phyloP scores from a whole-genome alignment of 1,140 invertebrate genomes.

The Cydia strobilella region DNA sequence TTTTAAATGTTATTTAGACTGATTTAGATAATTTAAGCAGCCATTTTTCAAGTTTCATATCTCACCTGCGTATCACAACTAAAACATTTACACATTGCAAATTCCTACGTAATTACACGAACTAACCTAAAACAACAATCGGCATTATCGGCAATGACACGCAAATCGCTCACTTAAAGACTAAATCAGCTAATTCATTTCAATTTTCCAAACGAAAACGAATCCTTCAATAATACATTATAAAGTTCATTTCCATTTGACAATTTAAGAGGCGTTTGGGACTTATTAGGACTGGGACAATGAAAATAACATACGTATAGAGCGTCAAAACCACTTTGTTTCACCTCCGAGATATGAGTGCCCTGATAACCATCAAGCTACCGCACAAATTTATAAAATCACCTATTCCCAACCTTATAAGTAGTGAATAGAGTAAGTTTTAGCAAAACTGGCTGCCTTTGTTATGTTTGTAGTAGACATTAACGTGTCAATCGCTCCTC shows the following conservation, averaged over 20 bases:
- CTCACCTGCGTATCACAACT: background rate
- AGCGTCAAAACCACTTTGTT: conserved; percentile 29
- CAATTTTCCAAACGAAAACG: background rate
- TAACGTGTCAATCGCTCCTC: conserved; percentile 34
- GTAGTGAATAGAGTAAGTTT: background rate
- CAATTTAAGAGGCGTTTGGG: background rate
- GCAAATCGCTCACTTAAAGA: background rate
- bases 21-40: background rate
- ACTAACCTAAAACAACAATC: conserved; percentile 29
- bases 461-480: background rate
- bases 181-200: background rate
- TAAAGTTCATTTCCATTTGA: background rate
- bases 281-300: background rate
- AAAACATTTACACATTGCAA: background rate
- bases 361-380: conserved; percentile 23
- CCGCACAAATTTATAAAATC: conserved; percentile 11
- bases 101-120: background rate
- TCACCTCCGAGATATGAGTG: conserved; percentile 26
- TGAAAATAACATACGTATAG: conserved; percentile 12
- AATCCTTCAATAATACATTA: background rate
- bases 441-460: background rate
- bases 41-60: background rate
- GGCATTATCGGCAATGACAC: conserved; percentile 25
- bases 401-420: background rate
- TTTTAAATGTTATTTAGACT: background rate